Percentiles rank a stretch among this genome's conserved stretches.
phyloP scores from a whole-genome alignment of 2,113 vertebrate species.

The Menura novaehollandiae region DNA sequence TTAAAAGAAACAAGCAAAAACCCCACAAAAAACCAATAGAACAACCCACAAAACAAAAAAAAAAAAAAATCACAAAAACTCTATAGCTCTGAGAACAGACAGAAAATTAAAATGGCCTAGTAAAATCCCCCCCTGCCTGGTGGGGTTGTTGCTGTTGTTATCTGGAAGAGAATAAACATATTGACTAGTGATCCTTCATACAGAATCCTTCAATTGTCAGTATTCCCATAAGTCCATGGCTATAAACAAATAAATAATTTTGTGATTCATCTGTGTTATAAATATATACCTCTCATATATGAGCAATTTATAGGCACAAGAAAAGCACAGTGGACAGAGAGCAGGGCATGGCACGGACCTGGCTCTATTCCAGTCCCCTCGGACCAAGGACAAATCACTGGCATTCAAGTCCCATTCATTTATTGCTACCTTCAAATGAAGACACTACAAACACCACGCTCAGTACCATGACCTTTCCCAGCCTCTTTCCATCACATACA shows the following conservation, averaged over 20 bases:
- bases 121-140: neutral
- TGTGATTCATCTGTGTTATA: neutral
- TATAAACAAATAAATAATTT: neutral
- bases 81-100: neutral
- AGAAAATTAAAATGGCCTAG: neutral
- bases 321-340: neutral
- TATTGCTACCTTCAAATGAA: neutral
- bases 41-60: neutral
- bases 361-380: neutral
- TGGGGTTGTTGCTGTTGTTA: neutral
- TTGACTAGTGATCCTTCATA: neutral
- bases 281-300: neutral
- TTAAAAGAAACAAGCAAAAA: neutral
- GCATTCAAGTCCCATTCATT: neutral
- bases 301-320: neutral
- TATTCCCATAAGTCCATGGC: neutral
- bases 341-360: fast-evolving
- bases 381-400: neutral
- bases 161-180: neutral
- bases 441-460: neutral
- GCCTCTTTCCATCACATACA: fast-evolving
- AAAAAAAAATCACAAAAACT: neutral
- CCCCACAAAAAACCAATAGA: fast-evolving
- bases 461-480: neutral
- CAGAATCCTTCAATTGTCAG: neutral